phyloP scores from a whole-genome alignment of 2,113 vertebrate species.

The Vireo altiloquus region DNA sequence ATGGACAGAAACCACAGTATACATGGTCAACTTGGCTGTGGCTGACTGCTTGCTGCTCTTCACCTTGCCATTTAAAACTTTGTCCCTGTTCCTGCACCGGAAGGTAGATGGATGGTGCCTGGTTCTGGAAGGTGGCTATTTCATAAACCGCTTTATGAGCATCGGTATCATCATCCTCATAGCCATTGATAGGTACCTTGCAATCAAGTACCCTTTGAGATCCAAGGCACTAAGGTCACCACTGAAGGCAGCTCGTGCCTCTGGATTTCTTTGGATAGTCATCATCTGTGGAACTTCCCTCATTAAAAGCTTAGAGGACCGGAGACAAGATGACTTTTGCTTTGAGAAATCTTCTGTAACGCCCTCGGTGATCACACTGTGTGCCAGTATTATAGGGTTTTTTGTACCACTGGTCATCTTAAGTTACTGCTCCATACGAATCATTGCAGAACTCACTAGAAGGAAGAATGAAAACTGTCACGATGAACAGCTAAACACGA shows the following conservation, averaged over 20 bases:
- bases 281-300: neutral
- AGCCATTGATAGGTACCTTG: conserved; percentile 58
- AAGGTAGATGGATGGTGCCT: neutral
- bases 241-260: conserved; percentile 30
- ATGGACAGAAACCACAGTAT: conserved; percentile 76
- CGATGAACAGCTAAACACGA: neutral
- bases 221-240: conserved; percentile 34
- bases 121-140: conserved; percentile 42
- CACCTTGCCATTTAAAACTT: conserved; percentile 64
- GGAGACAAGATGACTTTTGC: neutral
- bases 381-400: neutral
- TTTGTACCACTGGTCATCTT: conserved; percentile 32
- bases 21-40: conserved; percentile 71
- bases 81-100: neutral
- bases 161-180: conserved; percentile 44
- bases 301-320: neutral
- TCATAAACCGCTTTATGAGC: conserved; percentile 64
- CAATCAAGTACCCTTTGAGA: conserved; percentile 64
- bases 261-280: conserved; percentile 60
- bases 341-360: conserved; percentile 22
- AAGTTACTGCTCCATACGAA: conserved; percentile 50
- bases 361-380: neutral
- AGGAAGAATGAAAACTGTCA: neutral
- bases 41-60: conserved; percentile 73
- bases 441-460: conserved; percentile 34